Conservation (phyloP, 2,888 invertebrate species). For the Eulithis testata region DNA sequence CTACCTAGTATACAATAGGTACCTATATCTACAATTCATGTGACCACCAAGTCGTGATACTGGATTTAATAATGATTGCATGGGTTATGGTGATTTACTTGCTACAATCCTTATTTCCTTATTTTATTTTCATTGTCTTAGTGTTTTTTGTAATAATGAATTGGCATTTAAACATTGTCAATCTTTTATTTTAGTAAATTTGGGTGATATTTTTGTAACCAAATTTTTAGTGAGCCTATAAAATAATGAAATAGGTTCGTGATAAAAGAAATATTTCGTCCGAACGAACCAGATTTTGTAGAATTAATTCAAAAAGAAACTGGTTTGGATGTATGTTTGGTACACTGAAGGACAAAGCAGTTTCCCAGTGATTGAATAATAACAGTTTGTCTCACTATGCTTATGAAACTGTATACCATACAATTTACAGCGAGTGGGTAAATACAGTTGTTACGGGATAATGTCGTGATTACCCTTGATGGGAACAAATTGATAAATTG, state of each 20-base stretch:
- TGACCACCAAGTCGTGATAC: neutral
- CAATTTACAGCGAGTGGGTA: conserved; percentile 24
- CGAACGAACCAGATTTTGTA: no score
- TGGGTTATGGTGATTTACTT: neutral
- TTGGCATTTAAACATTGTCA: neutral
- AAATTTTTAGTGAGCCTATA: no score
- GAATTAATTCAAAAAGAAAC: no score
- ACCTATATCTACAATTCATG: neutral
- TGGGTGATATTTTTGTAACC: no score
- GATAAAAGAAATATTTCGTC: no score
- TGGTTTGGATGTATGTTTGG: no score
- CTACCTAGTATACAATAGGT: no score
- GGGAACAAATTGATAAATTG: conserved; percentile 32
- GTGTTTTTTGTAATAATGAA: neutral
- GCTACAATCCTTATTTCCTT: neutral
- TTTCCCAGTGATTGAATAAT: conserved; percentile 4
- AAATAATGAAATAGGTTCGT: no score
- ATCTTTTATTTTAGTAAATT: no score
- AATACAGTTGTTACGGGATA: conserved; percentile 16
- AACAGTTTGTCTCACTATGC: neutral
- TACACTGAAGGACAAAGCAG: neutral
- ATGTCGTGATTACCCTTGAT: conserved; percentile 24
- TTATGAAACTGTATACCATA: conserved; percentile 6
- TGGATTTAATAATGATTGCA: neutral
- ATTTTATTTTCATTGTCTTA: neutral